These are phyloP conservation scores for Grantiella picta DNA, from an alignment of 2,113 vertebrate species.

Conservation along the genomic window DNA sequence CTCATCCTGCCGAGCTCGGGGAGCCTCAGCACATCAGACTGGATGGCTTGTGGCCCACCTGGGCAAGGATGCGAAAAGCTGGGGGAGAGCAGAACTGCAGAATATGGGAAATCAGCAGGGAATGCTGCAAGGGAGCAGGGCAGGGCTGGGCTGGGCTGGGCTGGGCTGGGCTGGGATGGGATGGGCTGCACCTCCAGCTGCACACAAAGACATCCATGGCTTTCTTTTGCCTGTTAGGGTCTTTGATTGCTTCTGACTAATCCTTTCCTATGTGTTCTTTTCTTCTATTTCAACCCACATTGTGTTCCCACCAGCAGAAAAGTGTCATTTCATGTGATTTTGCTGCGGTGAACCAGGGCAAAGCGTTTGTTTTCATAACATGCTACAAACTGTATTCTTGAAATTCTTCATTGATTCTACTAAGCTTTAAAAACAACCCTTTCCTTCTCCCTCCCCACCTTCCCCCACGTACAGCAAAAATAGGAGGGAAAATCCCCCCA, in stretches of 20 bases:
- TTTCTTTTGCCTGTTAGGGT: neutral
- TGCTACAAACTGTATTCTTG: slow-evolving; percentile 32
- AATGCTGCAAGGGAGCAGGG: neutral
- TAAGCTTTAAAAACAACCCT: slow-evolving; percentile 38
- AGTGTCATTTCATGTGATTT: neutral
- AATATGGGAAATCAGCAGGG: neutral
- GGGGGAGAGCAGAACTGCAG: neutral
- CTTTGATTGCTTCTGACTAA: slow-evolving; percentile 2
- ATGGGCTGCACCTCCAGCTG: neutral
- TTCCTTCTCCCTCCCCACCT: neutral
- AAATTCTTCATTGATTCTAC: slow-evolving; percentile 53
- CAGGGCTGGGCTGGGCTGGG: neutral
- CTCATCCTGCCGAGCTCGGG: neutral
- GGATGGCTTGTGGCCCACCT: neutral
- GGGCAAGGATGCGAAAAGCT: neutral
- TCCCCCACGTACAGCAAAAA: neutral
- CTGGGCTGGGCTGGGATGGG: neutral
- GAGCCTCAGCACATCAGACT: neutral
- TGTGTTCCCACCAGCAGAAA: neutral
- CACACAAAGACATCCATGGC: neutral
- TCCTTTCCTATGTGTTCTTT: neutral
- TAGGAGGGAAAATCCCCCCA: neutral
- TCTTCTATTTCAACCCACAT: neutral
- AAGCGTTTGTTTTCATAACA: slow-evolving; percentile 50
- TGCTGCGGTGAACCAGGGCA: slow-evolving; percentile 22